Percentiles rank a stretch among this genome's conserved stretches.
Evolutionary conservation across 1,140 invertebrate genomes (phyloP).

Genomic region (Schlechtendalia chinensis): DNA sequence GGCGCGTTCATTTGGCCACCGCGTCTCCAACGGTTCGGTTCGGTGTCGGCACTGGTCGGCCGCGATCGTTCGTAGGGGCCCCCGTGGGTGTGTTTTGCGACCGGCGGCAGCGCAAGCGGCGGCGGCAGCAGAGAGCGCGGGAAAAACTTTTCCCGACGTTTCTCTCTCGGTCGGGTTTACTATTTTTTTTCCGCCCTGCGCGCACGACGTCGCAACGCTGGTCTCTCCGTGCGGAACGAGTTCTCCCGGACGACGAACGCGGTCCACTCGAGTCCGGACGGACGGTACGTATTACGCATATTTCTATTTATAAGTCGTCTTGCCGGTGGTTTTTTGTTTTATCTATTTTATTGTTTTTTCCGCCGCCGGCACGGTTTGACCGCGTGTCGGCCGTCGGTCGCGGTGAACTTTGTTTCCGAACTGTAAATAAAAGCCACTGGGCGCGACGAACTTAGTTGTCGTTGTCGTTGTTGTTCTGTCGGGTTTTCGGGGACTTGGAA

Average conservation of each 20-base stretch:
- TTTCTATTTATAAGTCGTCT: background rate
- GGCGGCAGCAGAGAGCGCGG: slow-evolving; percentile 4
- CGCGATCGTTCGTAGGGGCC: slow-evolving; percentile 45
- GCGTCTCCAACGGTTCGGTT: slow-evolving; percentile 48
- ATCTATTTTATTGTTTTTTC: slow-evolving; percentile 14
- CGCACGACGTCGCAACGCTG: slow-evolving; percentile 39
- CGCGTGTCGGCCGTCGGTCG: too few relatives aligned
- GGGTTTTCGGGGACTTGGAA: slow-evolving; percentile 48
- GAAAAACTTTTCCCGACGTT: slow-evolving; percentile 47
- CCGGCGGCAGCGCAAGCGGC: background rate
- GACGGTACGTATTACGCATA: slow-evolving; percentile 23
- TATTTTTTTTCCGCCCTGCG: slow-evolving; percentile 36
- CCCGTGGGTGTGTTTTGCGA: slow-evolving; percentile 27
- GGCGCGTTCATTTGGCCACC: slow-evolving; percentile 48
- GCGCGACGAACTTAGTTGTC: slow-evolving; percentile 47
- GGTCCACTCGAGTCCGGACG: background rate
- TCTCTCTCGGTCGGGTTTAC: slow-evolving; percentile 48
- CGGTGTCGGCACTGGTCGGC: slow-evolving; percentile 49
- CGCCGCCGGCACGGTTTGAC: background rate
- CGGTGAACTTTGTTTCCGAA: slow-evolving; percentile 48
- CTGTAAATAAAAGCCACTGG: slow-evolving; percentile 49
- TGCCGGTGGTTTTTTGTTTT: background rate
- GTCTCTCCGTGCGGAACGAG: too few relatives aligned
- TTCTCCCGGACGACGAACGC: too few relatives aligned
- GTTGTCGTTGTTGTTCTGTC: slow-evolving; percentile 47